phyloP scores from a whole-genome alignment of 2,888 invertebrate species.

The Odontocolon sp. region DNA sequence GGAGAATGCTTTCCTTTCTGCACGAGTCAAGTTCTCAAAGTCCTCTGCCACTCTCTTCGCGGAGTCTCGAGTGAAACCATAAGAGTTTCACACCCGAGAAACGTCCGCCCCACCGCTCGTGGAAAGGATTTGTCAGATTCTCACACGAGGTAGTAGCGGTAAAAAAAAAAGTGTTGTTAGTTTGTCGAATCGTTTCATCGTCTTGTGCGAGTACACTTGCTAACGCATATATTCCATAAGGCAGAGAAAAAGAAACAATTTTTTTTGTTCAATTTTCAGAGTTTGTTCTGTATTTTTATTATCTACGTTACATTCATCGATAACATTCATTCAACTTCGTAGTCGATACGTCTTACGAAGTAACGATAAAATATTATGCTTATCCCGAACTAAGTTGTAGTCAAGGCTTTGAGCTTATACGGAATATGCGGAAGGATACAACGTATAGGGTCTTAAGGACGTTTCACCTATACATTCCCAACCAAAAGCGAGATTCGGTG shows the following conservation, averaged over 20 bases:
- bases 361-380: constrained; percentile 48
- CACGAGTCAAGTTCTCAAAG: constrained; percentile 59
- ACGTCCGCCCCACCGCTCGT: constrained; percentile 47
- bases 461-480: too few species aligned
- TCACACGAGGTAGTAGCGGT: constrained; percentile 39
- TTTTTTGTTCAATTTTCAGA: background rate
- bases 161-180: constrained; percentile 20
- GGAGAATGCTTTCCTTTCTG: constrained; percentile 50
- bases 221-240: background rate
- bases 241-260: background rate
- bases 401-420: constrained; percentile 44
- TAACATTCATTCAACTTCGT: constrained; percentile 47
- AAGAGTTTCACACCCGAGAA: constrained; percentile 59
- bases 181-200: constrained; percentile 2
- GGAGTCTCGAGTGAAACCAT: constrained; percentile 57
- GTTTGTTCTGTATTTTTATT: constrained; percentile 36
- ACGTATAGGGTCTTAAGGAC: constrained; percentile 13
- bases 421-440: constrained; percentile 47
- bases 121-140: constrained; percentile 45
- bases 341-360: constrained; percentile 30
- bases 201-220: too few species aligned
- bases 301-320: constrained; percentile 23
- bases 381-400: background rate
- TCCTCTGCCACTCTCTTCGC: constrained; percentile 53
- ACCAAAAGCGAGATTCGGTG: too few species aligned